Percentiles rank a stretch among this genome's conserved stretches.
These are phyloP conservation scores for Theocolax elegans DNA, from an alignment of 1,140 invertebrate species.

Conservation along the genomic window DNA sequence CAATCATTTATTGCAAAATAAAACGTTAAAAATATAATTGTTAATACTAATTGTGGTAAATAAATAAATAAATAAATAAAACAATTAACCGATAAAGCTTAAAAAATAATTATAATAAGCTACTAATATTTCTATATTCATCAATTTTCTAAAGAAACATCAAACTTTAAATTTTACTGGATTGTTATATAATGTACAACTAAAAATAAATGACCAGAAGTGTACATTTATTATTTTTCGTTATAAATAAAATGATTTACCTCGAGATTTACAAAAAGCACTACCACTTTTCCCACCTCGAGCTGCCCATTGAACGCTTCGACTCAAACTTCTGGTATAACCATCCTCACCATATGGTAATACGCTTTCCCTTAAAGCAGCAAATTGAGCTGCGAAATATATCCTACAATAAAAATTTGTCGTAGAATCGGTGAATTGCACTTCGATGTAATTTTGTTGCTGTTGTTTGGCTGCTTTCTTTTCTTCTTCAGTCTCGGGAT, in stretches of 20 bases:
- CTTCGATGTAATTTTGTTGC: constrained; percentile 75
- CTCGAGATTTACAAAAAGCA: constrained; percentile 92
- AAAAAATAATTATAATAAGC: too few species aligned
- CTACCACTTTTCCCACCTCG: constrained; percentile 97
- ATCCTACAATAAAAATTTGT: constrained; percentile 87
- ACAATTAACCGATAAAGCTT: too few species aligned
- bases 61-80: too few species aligned
- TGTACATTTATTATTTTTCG: too few species aligned
- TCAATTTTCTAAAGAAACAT: too few species aligned
- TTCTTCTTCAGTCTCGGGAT: constrained; percentile 56
- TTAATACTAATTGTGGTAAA: too few species aligned
- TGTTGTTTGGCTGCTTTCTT: constrained; percentile 60
- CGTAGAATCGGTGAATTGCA: constrained; percentile 80
- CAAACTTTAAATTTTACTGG: too few species aligned
- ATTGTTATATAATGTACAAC: too few species aligned
- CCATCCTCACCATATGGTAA: constrained; percentile 79
- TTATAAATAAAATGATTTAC: constrained; percentile 60
- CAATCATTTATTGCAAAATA: too few species aligned
- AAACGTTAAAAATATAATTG: too few species aligned
- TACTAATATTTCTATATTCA: too few species aligned
- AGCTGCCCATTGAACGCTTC: constrained; percentile 93
- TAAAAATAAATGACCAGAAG: too few species aligned
- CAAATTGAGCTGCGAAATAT: constrained; percentile 89
- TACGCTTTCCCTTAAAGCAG: constrained; percentile 76
- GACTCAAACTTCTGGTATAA: constrained; percentile 85